phyloP scores from a whole-genome alignment of 2,888 invertebrate species.

The Tenthredo scrophulariae region DNA sequence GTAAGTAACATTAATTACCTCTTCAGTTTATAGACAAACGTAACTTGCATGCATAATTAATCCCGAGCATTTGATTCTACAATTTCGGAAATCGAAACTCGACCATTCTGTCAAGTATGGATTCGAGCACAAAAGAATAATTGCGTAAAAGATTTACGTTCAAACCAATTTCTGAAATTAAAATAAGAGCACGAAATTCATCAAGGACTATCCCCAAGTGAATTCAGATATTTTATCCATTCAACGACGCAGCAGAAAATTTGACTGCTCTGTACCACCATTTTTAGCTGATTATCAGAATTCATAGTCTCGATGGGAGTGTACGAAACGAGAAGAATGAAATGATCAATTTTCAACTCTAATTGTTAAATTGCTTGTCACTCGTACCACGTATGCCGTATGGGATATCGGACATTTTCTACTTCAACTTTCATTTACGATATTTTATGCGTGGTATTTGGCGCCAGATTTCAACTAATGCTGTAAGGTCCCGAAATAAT shows the following conservation, averaged over 20 bases:
- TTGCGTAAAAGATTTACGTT: constrained; percentile 4
- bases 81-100: not conserved
- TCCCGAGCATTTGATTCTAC: not conserved
- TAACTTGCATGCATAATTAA: constrained; percentile 47
- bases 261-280: not conserved
- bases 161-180: not conserved
- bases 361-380: not conserved
- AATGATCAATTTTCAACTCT: not conserved
- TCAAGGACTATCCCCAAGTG: not conserved
- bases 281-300: not conserved
- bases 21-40: constrained; percentile 23
- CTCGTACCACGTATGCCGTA: not conserved
- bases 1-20: constrained; percentile 46
- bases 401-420: not conserved
- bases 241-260: not conserved
- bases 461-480: not conserved
- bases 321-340: not conserved
- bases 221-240: not conserved
- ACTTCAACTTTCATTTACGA: not conserved
- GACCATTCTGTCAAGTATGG: not conserved
- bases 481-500: not conserved
- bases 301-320: not conserved
- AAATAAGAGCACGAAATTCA: not conserved
- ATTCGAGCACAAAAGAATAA: not conserved
- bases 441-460: not conserved